Base-by-base conservation (phyloP, 2,888 invertebrate genomes). In the Onchidella celtica region DNA sequence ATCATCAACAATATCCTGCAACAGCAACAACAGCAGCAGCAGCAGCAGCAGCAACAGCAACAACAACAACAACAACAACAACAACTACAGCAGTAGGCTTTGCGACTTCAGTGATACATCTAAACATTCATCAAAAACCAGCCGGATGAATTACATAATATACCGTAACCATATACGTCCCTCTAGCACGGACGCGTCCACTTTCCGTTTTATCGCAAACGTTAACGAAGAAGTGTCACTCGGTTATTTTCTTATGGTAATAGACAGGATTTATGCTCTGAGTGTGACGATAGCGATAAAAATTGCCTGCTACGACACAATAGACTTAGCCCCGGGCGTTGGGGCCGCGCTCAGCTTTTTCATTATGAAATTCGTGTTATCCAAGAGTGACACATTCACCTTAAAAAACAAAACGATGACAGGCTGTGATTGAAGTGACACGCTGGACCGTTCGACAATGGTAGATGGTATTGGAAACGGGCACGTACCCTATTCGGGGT, bases 201-300 rank as follows among this genome's bases (percentile, higher is more conserved):
- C 11, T 21, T n/a, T 29, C n/a, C 29, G 29, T 70, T 47, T 55
- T 47, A 70, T 70, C 70, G 21, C 29, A 2, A 9, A 24, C 9
- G 29, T 70, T 70, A 70, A 70, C 70, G 17, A 29, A 29, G 47
- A 55, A 32, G 29, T 14, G 47, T 2, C 47, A 32, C 55, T 29
- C 47, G 32, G 47, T 32, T 70, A 70, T 70, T 70, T 70, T 70
- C 70, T 55, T 70, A 70, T 70, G 70, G 47, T 55, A 70, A 70
- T 70, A 70, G 55, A 32, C 47, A 47, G 32, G 55, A 29, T 47
- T 21, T 70, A 55, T 29, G 36, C 36, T 38, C 66, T 66, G 2
- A 2, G 27, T 47, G 9, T 70, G 55, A 70, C 55, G 55, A 21
- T 70, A 1, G 2, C 27, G 32, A 4, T 27, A 24, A 32, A 32